A percentile compares a stretch with the other conserved stretches of the same genome.
phyloP scores from a whole-genome alignment of 2,888 invertebrate genomes.

The Andrena hattorfiana region DNA sequence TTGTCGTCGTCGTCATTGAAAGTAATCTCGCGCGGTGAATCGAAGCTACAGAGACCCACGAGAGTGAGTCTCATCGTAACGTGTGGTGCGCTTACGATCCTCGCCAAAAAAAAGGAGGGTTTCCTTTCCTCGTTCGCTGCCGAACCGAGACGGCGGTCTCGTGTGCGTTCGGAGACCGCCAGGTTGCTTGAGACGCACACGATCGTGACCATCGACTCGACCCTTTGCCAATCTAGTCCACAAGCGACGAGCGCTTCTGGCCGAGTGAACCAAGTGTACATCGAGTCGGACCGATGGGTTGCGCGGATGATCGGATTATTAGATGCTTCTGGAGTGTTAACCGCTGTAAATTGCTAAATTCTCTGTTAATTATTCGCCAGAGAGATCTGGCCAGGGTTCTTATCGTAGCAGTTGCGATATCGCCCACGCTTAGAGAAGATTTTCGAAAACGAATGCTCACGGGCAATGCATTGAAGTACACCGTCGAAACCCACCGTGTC shows the following conservation, averaged over 20 bases:
- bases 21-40: slow-evolving; percentile 29
- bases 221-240: slow-evolving; percentile 57
- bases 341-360: background rate
- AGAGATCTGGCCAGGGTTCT: background rate
- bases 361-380: background rate
- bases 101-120: background rate
- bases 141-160: slow-evolving; percentile 10
- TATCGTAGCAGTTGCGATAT: background rate
- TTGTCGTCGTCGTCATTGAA: slow-evolving; percentile 55
- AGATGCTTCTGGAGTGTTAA: slow-evolving; percentile 5
- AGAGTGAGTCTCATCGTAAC: background rate
- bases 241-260: slow-evolving; percentile 32
- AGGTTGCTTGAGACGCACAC: slow-evolving; percentile 22
- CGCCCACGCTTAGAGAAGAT: background rate
- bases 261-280: slow-evolving; percentile 5
- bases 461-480: background rate
- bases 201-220: slow-evolving; percentile 3
- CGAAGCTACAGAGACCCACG: background rate
- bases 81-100: background rate
- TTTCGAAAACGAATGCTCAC: background rate
- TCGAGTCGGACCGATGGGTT: slow-evolving; percentile 15
- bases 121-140: slow-evolving; percentile 50
- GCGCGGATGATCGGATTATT: slow-evolving; percentile 12
- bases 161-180: slow-evolving; percentile 26
- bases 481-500: slow-evolving; percentile 20